Conservation (phyloP, 2,888 invertebrate species). For the Urechis unicinctus region DNA sequence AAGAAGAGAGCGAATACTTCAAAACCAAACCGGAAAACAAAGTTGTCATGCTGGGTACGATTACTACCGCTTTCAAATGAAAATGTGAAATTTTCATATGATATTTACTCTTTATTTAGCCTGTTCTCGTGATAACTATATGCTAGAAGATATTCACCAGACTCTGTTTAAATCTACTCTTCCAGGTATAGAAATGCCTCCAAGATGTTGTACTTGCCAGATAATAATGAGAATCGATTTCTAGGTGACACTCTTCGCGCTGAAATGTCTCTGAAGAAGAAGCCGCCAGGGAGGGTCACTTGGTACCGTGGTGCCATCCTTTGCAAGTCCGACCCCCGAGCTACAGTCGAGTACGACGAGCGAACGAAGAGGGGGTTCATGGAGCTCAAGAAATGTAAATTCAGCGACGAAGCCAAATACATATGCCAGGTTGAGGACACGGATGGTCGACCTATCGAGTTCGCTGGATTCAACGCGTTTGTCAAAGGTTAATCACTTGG, state of each 20-base stretch:
- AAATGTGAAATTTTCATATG: neutral
- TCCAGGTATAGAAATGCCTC: neutral
- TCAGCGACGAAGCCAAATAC: constrained; percentile 95
- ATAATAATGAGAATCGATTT: too few species aligned
- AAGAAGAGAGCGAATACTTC: constrained; percentile 24
- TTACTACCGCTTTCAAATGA: neutral
- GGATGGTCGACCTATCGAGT: constrained; percentile 81
- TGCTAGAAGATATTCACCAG: neutral
- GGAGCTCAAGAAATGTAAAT: constrained; percentile 91
- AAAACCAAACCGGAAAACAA: constrained; percentile 74
- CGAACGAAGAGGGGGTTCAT: constrained; percentile 54
- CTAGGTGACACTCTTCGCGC: constrained; percentile 53
- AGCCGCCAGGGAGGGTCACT: constrained; percentile 71
- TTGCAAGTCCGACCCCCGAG: constrained; percentile 76
- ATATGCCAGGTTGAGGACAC: constrained; percentile 85
- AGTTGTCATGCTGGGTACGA: constrained; percentile 60
- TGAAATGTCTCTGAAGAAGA: constrained; percentile 64
- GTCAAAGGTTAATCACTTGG: constrained; percentile 71
- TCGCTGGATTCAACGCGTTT: constrained; percentile 90
- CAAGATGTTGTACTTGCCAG: too few species aligned
- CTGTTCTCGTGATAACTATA: neutral
- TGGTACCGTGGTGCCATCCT: constrained; percentile 85
- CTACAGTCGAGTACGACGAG: constrained; percentile 62
- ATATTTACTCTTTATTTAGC: neutral
- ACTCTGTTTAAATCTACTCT: neutral